These are phyloP conservation scores for Stegastes partitus DNA, from an alignment of 2,113 vertebrate genomes.

Conservation along the genomic window DNA sequence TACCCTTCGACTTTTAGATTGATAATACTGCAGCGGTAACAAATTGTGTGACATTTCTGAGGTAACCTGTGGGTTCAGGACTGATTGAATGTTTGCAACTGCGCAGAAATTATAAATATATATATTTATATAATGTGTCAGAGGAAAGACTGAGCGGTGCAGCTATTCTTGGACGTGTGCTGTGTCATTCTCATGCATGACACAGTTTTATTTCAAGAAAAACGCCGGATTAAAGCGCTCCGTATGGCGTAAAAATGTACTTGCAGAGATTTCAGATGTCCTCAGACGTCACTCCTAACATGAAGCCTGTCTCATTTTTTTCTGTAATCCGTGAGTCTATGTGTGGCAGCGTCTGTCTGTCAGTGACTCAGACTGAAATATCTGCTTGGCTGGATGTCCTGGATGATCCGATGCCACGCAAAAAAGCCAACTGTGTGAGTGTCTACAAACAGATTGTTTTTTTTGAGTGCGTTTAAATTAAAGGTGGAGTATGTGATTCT, in stretches of 20 bases:
- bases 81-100: slow-evolving; percentile 53
- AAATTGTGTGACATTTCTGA: slow-evolving; percentile 63
- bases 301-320: not conserved
- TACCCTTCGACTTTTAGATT: slow-evolving; percentile 62
- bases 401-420: too few species aligned
- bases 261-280: not conserved
- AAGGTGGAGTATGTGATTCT: too few species aligned
- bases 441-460: too few species aligned
- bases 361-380: not conserved
- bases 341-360: not conserved
- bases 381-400: too few species aligned
- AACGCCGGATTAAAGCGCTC: not conserved
- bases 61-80: slow-evolving; percentile 50
- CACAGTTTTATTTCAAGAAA: slow-evolving; percentile 17
- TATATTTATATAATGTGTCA: slow-evolving; percentile 35
- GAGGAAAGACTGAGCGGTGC: slow-evolving; percentile 12
- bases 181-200: slow-evolving; percentile 1
- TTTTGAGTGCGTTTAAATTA: too few species aligned
- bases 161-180: slow-evolving; percentile 17
- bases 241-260: slow-evolving; percentile 1
- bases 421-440: too few species aligned
- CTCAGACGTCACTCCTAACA: slow-evolving; percentile 13
- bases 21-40: slow-evolving; percentile 58
- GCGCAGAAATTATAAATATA: slow-evolving; percentile 37
- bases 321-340: not conserved